phyloP scores from a whole-genome alignment of 1,140 invertebrate species.

The Heliconius hermathena region DNA sequence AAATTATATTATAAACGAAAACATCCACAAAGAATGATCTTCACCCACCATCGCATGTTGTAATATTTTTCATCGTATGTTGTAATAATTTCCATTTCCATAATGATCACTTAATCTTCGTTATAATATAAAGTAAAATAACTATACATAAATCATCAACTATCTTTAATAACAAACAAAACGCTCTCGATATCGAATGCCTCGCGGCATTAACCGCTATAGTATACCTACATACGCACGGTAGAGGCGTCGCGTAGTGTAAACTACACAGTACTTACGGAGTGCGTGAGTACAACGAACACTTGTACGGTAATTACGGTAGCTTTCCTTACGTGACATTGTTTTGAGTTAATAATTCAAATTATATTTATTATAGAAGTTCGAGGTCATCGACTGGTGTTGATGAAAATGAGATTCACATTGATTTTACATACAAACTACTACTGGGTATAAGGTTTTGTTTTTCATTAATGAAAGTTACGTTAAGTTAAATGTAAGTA shows the following conservation, averaged over 20 bases:
- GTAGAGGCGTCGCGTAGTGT: background rate
- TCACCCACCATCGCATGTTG: no score
- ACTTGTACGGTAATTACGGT: slow-evolving; percentile 3
- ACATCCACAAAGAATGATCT: no score
- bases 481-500: no score
- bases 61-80: no score
- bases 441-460: background rate
- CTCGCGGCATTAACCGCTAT: background rate
- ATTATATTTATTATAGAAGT: background rate
- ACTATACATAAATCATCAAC: background rate
- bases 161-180: background rate
- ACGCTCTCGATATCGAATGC: slow-evolving; percentile 4
- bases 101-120: background rate
- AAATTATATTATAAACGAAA: no score
- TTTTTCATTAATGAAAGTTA: no score
- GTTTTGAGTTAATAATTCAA: slow-evolving; percentile 8
- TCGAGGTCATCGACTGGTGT: slow-evolving; percentile 3
- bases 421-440: background rate
- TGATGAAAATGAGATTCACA: background rate
- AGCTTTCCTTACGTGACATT: slow-evolving; percentile 2
- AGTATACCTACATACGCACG: background rate
- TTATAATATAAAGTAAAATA: background rate
- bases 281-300: slow-evolving; percentile 19
- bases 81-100: no score
- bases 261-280: slow-evolving; percentile 14